Percentiles rank a stretch among this genome's conserved stretches.
Conservation (phyloP, 2,888 invertebrate species). For the Thera britannica region DNA sequence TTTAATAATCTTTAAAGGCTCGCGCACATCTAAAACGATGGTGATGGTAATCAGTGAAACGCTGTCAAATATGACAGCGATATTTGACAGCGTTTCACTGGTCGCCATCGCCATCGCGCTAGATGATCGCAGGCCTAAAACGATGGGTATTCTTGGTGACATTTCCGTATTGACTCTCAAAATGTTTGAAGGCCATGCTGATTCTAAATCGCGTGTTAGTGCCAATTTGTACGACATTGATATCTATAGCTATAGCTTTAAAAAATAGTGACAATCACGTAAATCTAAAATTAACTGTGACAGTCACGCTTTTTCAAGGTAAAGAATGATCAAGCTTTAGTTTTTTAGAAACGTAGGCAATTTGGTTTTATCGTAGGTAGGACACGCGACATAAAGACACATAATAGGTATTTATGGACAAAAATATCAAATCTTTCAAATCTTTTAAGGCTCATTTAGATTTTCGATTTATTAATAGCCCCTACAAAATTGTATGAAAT, state of each 20-base stretch:
- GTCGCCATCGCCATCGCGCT: neutral
- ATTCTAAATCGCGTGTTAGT: neutral
- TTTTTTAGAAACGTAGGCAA: conserved; percentile 10
- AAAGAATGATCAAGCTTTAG: conserved; percentile 47
- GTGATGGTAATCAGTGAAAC: too few relatives aligned
- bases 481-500: too few relatives aligned
- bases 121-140: neutral
- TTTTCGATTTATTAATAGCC: too few relatives aligned
- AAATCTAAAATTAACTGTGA: conserved; percentile 47
- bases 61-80: too few relatives aligned
- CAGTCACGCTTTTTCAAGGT: conserved; percentile 53
- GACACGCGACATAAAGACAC: too few relatives aligned
- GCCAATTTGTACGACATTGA: neutral
- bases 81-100: too few relatives aligned
- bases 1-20: too few relatives aligned
- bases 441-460: too few relatives aligned
- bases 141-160: neutral
- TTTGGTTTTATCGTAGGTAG: neutral
- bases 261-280: conserved; percentile 33
- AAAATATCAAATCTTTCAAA: too few relatives aligned
- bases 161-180: neutral
- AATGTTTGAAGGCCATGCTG: neutral
- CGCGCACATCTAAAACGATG: too few relatives aligned
- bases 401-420: too few relatives aligned
- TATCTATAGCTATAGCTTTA: neutral